Base-by-base conservation (phyloP, 2,888 invertebrate species). In the Andrena hattorfiana region DNA sequence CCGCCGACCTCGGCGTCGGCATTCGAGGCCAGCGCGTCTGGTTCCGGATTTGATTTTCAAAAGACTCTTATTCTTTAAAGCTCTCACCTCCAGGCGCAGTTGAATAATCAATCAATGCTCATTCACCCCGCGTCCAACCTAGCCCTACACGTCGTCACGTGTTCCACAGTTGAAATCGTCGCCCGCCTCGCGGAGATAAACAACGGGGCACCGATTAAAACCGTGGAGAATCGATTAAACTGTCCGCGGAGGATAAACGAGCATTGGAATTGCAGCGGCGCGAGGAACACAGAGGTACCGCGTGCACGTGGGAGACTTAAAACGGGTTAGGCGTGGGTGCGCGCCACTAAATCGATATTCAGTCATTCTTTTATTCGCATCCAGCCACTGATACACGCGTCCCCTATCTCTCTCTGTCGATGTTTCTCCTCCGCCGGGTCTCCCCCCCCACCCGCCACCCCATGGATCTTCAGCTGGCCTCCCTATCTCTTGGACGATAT, bases 301-400 rank as follows among this genome's bases (percentile, higher is more conserved):
- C 59, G 26, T 23, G 23, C 35, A 23, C 59, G 35, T 16, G 60
- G 28, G 42, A 63, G 68, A 73, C 79, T 70, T 66, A 32, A 77
- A 72, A 76, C 68, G 62, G 67, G 68, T 79, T 78, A 74, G 42
- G 76, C 81, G 82, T 72, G 76, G 81, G 82, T 86, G 81, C 2
- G 79, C 85, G 77, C 84, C 80, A 80, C 84, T 72, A 59, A 90
- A 92, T 92, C 92, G 90, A 92, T 92, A 91, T 88, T 85, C 85
- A 87, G 77, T 84, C 85, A 84, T 84, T 83, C 87, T 90, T 89
- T 88, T 87, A 88, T 89, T 88, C 87, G 82, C 85, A 75, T 77
- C 81, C 75, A 23, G 77, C 76, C 69, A 62, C 75, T 48, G 54
- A 63, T 80, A 76, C 77, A 73, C 66, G 74, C 75, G 62, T 72